phyloP scores from a whole-genome alignment of 1,140 invertebrate species.

The Drosophila auraria region DNA sequence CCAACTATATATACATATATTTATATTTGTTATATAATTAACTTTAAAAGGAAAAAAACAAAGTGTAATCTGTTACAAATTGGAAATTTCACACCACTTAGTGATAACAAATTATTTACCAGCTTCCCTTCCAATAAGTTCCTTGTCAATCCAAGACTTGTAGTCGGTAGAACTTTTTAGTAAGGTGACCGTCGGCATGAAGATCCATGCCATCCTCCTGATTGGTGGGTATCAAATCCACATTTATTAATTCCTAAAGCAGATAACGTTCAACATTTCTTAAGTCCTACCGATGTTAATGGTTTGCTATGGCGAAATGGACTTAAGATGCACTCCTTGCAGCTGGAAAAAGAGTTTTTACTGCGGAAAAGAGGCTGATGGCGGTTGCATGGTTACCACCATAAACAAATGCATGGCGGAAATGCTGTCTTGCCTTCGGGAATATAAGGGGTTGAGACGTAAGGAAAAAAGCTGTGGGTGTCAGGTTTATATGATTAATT shows the following conservation, averaged over 20 bases:
- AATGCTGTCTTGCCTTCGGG: slow-evolving; percentile 2
- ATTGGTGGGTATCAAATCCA: not conserved
- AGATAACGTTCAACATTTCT: not conserved
- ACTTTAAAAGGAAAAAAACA: too few relatives aligned
- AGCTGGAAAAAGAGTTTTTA: slow-evolving; percentile 3
- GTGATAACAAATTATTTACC: not conserved
- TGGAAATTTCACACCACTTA: not conserved
- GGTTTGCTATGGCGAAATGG: not conserved
- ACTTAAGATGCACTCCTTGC: not conserved
- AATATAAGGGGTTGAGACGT: not conserved
- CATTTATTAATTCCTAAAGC: not conserved
- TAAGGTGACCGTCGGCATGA: not conserved
- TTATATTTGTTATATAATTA: too few relatives aligned
- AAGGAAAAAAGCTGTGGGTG: not conserved
- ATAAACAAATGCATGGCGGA: slow-evolving; percentile 9
- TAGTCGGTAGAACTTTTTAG: not conserved
- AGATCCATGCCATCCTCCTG: not conserved
- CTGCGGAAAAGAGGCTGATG: not conserved
- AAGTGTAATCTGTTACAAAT: not conserved
- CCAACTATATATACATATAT: too few relatives aligned
- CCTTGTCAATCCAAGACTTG: not conserved
- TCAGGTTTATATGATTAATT: too few relatives aligned
- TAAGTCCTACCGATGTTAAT: not conserved
- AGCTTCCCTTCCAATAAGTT: not conserved
- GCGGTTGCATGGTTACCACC: not conserved